Evolutionary conservation across 2,888 invertebrate species (phyloP).

Genomic region (Fragum sueziense): DNA sequence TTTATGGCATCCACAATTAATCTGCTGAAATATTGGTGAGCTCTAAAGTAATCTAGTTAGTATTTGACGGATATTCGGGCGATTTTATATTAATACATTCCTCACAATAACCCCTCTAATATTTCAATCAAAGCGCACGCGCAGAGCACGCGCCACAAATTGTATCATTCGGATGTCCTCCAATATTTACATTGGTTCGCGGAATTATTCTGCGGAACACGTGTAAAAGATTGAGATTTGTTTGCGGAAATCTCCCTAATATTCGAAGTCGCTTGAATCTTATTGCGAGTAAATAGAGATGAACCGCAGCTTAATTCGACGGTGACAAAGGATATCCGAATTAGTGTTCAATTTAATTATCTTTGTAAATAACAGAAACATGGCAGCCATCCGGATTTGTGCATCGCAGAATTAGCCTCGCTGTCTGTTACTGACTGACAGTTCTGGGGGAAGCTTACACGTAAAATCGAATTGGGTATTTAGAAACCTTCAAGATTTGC

Average conservation of each 20-base stretch:
- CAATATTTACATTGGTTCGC: constrained; percentile 58
- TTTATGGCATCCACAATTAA: constrained; percentile 52
- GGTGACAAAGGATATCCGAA: constrained; percentile 49
- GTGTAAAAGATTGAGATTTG: constrained; percentile 59
- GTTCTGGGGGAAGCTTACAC: neutral
- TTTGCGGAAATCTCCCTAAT: constrained; percentile 49
- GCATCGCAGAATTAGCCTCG: neutral
- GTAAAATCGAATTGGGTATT: no score
- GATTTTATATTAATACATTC: constrained; percentile 58
- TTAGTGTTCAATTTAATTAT: constrained; percentile 64
- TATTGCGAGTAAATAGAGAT: constrained; percentile 44
- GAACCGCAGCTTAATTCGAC: constrained; percentile 57
- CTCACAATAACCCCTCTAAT: constrained; percentile 45
- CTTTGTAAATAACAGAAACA: constrained; percentile 52
- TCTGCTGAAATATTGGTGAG: constrained; percentile 40
- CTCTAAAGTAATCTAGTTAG: constrained; percentile 54
- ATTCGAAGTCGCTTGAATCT: constrained; percentile 33
- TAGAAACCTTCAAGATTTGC: no score
- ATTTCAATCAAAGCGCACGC: constrained; percentile 60
- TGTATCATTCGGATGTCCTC: constrained; percentile 55
- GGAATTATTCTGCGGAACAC: constrained; percentile 58
- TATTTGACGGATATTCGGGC: constrained; percentile 38
- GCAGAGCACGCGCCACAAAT: constrained; percentile 56
- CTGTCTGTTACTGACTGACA: neutral
- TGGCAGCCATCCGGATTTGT: constrained; percentile 32